Evolutionary conservation across 2,888 invertebrate genomes (phyloP).

Genomic region (Candidula unifasciata): DNA sequence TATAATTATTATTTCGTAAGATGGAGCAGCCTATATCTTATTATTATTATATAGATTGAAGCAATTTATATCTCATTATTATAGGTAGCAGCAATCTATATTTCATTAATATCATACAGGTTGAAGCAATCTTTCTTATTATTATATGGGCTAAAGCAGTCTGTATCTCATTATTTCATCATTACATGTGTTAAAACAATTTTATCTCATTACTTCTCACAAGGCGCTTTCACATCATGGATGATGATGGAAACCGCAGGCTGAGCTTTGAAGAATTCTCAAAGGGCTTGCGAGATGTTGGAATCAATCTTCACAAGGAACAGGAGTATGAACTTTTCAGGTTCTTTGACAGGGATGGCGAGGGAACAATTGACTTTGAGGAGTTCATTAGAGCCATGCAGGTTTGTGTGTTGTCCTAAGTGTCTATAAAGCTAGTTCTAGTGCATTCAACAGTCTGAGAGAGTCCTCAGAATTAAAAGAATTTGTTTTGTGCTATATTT

Average conservation of each 20-base stretch:
- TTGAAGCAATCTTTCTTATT: too few species aligned
- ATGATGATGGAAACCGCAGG: constrained; percentile 45
- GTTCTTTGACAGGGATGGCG: constrained; percentile 38
- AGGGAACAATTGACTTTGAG: constrained; percentile 41
- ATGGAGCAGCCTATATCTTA: too few species aligned
- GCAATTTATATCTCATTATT: too few species aligned
- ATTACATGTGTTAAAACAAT: not conserved
- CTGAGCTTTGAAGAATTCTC: constrained; percentile 45
- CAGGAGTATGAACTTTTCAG: constrained; percentile 40
- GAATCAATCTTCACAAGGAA: constrained; percentile 24
- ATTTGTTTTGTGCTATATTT: too few species aligned
- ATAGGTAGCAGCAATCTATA: too few species aligned
- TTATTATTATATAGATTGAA: too few species aligned
- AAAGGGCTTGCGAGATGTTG: constrained; percentile 43
- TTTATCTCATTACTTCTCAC: not conserved
- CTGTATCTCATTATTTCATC: not conserved
- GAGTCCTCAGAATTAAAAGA: too few species aligned
- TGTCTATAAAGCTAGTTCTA: too few species aligned
- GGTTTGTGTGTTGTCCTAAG: not conserved
- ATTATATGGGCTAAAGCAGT: too few species aligned
- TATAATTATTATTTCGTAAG: too few species aligned
- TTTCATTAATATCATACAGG: too few species aligned
- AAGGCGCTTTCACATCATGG: constrained; percentile 51
- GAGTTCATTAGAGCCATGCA: constrained; percentile 38
- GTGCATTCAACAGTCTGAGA: too few species aligned